Percentiles rank a stretch among this genome's conserved stretches.
Conservation (phyloP, 23 tunicate species). For the Styela clava region DNA sequence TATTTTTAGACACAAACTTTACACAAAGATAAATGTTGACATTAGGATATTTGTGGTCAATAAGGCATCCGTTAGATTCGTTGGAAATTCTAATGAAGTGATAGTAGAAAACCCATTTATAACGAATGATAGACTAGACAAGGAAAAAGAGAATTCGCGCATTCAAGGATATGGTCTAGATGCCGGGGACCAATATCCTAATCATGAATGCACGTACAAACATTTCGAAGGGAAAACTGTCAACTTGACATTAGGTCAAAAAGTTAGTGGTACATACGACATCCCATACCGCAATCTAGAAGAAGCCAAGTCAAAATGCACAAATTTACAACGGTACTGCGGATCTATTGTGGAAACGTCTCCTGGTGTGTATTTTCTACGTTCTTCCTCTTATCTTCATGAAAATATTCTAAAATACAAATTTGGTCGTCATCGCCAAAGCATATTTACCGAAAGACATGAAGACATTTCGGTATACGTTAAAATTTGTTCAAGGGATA, state of each 20-base stretch:
- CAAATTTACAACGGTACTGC: background rate
- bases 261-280: background rate
- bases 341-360: background rate
- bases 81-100: background rate
- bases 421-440: background rate
- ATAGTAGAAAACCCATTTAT: slow-evolving; percentile 20
- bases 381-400: slow-evolving; percentile 19
- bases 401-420: slow-evolving; percentile 7
- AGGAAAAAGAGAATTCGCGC: background rate
- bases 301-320: slow-evolving; percentile 12
- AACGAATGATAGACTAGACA: background rate
- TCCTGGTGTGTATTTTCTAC: background rate
- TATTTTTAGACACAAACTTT: background rate
- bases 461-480: slow-evolving; percentile 1
- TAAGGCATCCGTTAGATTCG: background rate
- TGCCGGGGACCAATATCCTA: background rate
- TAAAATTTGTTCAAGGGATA: slow-evolving; percentile 1
- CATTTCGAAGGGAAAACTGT: slow-evolving; percentile 5
- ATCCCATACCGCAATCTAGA: background rate
- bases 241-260: background rate
- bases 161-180: slow-evolving; percentile 25
- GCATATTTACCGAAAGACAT: background rate
- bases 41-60: background rate
- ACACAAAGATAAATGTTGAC: slow-evolving; percentile 4
- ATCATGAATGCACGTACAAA: slow-evolving; percentile 1